phyloP scores from a whole-genome alignment of 2,888 invertebrate genomes.

The Ecliptopera silaceata region DNA sequence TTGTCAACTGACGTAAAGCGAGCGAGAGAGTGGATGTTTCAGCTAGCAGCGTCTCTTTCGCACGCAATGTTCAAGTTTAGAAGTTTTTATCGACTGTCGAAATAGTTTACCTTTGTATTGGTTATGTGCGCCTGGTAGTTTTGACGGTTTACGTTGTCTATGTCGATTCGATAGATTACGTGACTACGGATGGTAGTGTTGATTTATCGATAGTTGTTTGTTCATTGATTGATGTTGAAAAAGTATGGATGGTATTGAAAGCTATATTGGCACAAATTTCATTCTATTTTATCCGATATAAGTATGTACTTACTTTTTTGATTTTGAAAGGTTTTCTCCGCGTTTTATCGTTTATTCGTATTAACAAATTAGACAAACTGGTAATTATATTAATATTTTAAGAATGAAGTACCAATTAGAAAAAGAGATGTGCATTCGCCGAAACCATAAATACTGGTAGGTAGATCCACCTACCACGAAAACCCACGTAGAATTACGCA shows the following conservation, averaged over 20 bases:
- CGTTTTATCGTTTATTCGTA: neutral
- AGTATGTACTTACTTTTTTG: neutral
- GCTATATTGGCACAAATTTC: neutral
- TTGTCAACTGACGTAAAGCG: constrained; percentile 81
- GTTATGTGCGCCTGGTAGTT: constrained; percentile 76
- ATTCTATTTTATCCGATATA: neutral
- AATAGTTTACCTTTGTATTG: constrained; percentile 72
- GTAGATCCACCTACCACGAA: constrained; percentile 15
- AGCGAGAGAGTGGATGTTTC: constrained; percentile 59
- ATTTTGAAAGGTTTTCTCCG: neutral
- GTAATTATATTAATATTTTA: too few relatives aligned
- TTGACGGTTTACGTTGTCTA: constrained; percentile 77
- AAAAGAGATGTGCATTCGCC: constrained; percentile 8
- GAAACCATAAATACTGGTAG: constrained; percentile 8
- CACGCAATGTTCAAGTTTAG: constrained; percentile 71
- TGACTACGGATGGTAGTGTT: constrained; percentile 51
- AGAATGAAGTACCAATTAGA: constrained; percentile 22
- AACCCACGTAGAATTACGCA: constrained; percentile 53
- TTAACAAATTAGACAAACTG: neutral
- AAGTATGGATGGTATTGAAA: neutral
- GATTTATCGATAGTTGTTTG: constrained; percentile 36
- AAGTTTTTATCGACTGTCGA: constrained; percentile 77
- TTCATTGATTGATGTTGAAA: neutral
- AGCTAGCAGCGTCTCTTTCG: constrained; percentile 65
- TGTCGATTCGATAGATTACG: constrained; percentile 76